Evolutionary conservation across 2,113 vertebrate species (phyloP), one percentile per base, ranked within the genome.

Genomic region (Crypturellus undulatus): DNA sequence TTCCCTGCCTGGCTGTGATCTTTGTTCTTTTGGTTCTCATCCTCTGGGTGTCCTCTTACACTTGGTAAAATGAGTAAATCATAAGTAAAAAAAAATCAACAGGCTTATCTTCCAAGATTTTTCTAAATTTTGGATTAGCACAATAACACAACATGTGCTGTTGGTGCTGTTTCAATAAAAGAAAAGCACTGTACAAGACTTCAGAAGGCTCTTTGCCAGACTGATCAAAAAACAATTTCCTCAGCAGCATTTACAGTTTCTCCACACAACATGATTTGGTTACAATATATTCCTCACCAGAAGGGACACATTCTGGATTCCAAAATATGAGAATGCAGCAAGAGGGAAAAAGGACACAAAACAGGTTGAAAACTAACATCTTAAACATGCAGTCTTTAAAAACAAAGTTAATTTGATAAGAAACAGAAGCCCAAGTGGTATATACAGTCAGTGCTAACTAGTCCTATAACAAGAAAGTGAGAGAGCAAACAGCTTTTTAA

Each of bases 91-190:
- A 28, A 38, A 43, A 78, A 32, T 78, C 83, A 86, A 95, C 34
- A 24, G 72, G 62, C 91, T 88, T 88, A 60, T 59, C 36, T 94
- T 85, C 73, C 84, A 64, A 84, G 10, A 52, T 93, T 91, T 80
- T 59, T 64, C 76, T 87, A 47, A 25, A 26, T 71, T 91, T 80
- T 11, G 1, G 42, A 70, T 91, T 87, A 83, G 24, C 36, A 73
- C 26, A 59, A 5, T 71, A 83, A 49, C 7, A 14, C 17, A 80
- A 77, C 21, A 22, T 10, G 54, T 22, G 26, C 5, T n/a, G 32
- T 28, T 69, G 22, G 26, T 62, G 54, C 28, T 72, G 51, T 56
- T 80, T 73, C 38, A 92, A 9, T 26, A n/a, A 68, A 84, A 71
- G 6, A 60, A 88, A 84, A 64, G 24, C 42, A 68, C 36, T 8